Base-by-base conservation (phyloP, 2,113 vertebrate species). In the Brienomyrus longianalis region DNA sequence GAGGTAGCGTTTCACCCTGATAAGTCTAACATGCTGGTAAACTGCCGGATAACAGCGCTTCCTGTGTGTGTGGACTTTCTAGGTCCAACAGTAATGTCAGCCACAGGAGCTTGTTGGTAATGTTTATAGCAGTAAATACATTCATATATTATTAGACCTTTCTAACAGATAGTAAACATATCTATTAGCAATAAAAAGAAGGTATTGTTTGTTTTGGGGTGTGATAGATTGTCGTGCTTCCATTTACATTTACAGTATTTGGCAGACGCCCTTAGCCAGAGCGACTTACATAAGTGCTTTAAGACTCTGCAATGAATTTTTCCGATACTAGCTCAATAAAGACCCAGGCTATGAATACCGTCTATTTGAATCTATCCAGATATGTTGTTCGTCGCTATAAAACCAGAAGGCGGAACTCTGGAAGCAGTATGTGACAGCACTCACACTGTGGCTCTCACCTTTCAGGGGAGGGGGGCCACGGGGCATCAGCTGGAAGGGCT, bases 401-500 rank as follows among this genome's bases (percentile, higher is more conserved):
- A 80, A 43, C 35, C 74, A 80, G 1, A 70, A 13, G n/a, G 13
- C 1, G 2, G 35, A 80, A 2, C 74, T 43, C 6, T 19, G 31
- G 31, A 43, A 43, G 17, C 35, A 80, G 15, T 15, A 43, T 17
- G 19, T 84, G n/a, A 6, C 31, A 13, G 17, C 19, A 19, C 15
- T 85, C 23, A 50, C 23, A 9, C 3, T 13, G 21, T 10, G 17
- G 10, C 10, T 27, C 88, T 91, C 96, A 99, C 98, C 98, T 93
- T 94, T 94, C 83, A 96, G 90, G 11, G 94, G 94, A 3, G 95
- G 95, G 0, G 90, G 91, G 93, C 96, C 94, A 95, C 96, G 92
- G 85, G 95, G 98, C 86, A 95, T 59, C 0, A 96, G 0, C 0
- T 93, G 95, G 89, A 97, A 97, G n/a, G 94, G 89, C 91, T 99